These are phyloP conservation scores for Acanthis flammea DNA, from an alignment of 2,797 vertebrate genomes.

Conservation along the genomic window DNA sequence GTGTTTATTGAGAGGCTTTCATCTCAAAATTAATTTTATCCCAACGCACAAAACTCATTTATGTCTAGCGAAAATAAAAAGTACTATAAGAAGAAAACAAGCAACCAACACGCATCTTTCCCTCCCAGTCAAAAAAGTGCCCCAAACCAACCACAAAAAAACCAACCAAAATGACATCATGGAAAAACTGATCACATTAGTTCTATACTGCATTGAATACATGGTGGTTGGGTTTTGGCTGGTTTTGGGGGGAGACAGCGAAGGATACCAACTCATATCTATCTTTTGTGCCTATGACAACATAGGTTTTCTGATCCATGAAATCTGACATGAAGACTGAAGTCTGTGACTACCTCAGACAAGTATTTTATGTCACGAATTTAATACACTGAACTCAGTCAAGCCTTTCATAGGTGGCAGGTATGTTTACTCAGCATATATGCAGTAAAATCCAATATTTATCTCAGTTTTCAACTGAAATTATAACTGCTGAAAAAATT, in stretches of 20 bases:
- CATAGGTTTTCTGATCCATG: not conserved
- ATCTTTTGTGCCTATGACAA: not conserved
- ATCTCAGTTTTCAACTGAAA: not conserved
- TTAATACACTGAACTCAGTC: not conserved
- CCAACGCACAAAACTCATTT: not conserved
- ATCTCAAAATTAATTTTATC: not conserved
- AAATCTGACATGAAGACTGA: not conserved
- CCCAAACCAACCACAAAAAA: not conserved
- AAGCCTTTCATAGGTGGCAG: not conserved
- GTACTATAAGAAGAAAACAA: not conserved
- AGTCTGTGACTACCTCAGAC: not conserved
- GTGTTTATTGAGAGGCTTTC: not conserved
- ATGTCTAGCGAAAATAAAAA: not conserved
- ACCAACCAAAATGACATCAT: not conserved
- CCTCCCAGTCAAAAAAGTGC: not conserved
- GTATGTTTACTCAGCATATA: not conserved
- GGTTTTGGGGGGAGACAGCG: fast-evolving
- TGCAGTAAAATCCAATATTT: not conserved
- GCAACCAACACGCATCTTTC: no score
- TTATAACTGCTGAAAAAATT: not conserved
- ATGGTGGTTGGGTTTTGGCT: not conserved
- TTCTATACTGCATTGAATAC: not conserved
- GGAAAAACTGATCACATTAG: not conserved
- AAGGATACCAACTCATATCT: not conserved
- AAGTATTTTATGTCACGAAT: not conserved